Conservation (phyloP, 2,888 invertebrate genomes). For the Acholoe squamosa region DNA sequence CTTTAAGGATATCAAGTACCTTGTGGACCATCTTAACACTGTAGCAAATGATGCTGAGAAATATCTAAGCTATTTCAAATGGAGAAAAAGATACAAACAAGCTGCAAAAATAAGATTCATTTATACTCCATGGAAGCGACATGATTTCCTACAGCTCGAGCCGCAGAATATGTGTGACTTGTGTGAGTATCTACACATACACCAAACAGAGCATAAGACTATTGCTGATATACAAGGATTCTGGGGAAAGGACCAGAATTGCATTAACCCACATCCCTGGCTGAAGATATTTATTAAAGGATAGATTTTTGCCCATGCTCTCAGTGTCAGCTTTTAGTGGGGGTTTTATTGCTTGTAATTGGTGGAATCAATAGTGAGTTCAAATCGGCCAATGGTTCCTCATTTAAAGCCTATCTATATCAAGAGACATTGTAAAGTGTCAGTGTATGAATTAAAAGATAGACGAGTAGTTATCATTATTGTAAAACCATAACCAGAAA, state of each 20-base stretch:
- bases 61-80: conserved; percentile 12
- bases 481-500: too few relatives aligned
- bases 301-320: too few relatives aligned
- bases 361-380: too few relatives aligned
- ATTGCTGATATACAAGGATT: neutral
- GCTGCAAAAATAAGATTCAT: neutral
- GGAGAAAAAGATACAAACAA: neutral
- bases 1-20: neutral
- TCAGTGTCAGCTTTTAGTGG: too few relatives aligned
- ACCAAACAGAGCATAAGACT: neutral
- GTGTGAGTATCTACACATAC: neutral
- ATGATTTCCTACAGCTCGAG: neutral
- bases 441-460: too few relatives aligned
- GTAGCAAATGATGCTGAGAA: neutral
- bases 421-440: too few relatives aligned
- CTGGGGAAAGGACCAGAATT: neutral
- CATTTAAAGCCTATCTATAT: too few relatives aligned
- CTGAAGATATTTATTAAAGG: too few relatives aligned
- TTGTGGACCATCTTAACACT: neutral
- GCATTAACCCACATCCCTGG: too few relatives aligned
- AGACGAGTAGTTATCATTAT: too few relatives aligned
- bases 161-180: neutral
- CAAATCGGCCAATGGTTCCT: too few relatives aligned
- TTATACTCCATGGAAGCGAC: neutral
- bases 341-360: too few relatives aligned